Conservation (phyloP, 2,888 invertebrate species). For the Phalera bucephala region DNA sequence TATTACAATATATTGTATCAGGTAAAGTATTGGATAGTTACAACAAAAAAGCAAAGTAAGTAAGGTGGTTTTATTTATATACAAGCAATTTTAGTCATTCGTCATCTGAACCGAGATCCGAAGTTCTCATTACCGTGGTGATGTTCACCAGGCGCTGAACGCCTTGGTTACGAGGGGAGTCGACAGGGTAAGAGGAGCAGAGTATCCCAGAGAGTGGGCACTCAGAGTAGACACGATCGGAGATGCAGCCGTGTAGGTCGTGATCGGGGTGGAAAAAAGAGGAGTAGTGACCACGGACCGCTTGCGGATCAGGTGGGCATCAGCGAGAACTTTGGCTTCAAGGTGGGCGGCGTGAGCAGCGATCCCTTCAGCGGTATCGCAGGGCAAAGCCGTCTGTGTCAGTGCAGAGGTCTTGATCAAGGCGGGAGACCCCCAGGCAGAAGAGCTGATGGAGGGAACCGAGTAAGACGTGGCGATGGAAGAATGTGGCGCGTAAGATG, state of each 20-base stretch:
- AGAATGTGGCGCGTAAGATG: too few relatives aligned
- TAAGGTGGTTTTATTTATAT: constrained; percentile 57
- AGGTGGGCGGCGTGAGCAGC: constrained; percentile 69
- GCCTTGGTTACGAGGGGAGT: constrained; percentile 55
- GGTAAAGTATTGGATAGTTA: too few relatives aligned
- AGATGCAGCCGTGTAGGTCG: constrained; percentile 48
- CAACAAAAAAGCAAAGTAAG: too few relatives aligned
- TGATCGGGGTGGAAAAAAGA: constrained; percentile 44
- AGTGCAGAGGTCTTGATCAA: constrained; percentile 31
- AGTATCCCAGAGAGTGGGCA: constrained; percentile 44
- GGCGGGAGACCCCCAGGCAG: constrained; percentile 25
- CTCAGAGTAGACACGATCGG: constrained; percentile 46
- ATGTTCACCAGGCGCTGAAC: constrained; percentile 62
- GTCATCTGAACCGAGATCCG: constrained; percentile 57
- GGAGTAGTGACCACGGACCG: constrained; percentile 54
- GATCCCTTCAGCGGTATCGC: constrained; percentile 66
- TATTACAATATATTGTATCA: too few relatives aligned
- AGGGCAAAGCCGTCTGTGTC: constrained; percentile 48
- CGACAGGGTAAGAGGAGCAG: constrained; percentile 45
- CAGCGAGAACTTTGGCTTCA: constrained; percentile 62
- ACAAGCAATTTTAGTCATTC: constrained; percentile 39
- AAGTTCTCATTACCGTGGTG: constrained; percentile 49
- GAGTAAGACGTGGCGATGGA: too few relatives aligned
- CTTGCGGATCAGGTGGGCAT: constrained; percentile 63
- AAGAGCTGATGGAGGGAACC: constrained; percentile 23